phyloP scores from a whole-genome alignment of 2,888 invertebrate species.

The Ptychoptera albimana region DNA sequence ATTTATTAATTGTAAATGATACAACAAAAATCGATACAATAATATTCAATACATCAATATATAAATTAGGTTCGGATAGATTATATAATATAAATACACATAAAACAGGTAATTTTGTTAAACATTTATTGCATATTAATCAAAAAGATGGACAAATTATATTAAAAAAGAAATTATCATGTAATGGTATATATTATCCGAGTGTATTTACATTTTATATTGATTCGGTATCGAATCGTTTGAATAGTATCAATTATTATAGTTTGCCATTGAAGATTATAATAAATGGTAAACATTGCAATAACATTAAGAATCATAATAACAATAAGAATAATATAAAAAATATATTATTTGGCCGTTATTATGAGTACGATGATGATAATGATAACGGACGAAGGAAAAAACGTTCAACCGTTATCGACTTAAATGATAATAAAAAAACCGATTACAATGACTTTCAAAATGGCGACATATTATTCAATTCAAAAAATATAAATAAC shows the following conservation, averaged over 20 bases:
- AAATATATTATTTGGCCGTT: conserved; percentile 17
- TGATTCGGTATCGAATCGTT: conserved; percentile 65
- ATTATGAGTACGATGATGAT: conserved; percentile 41
- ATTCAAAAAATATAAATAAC: conserved; percentile 35
- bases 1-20: conserved; percentile 43
- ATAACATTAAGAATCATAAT: conserved; percentile 23
- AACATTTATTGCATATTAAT: conserved; percentile 59
- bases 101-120: conserved; percentile 68
- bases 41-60: conserved; percentile 66
- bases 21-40: conserved; percentile 44
- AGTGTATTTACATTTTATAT: conserved; percentile 74
- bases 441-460: conserved; percentile 21
- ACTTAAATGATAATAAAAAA: conserved; percentile 18
- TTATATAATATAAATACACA: conserved; percentile 65
- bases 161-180: conserved; percentile 53
- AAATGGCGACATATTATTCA: conserved; percentile 38
- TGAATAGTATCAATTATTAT: conserved; percentile 68
- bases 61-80: conserved; percentile 61
- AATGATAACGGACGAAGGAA: conserved; percentile 37
- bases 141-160: conserved; percentile 56
- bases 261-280: conserved; percentile 62
- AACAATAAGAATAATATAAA: conserved; percentile 36
- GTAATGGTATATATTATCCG: conserved; percentile 69
- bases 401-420: conserved; percentile 16
- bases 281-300: conserved; percentile 55